These are phyloP conservation scores for Rhabdomys dilectus DNA, from an alignment of 2,113 vertebrate species.

Conservation along the genomic window DNA sequence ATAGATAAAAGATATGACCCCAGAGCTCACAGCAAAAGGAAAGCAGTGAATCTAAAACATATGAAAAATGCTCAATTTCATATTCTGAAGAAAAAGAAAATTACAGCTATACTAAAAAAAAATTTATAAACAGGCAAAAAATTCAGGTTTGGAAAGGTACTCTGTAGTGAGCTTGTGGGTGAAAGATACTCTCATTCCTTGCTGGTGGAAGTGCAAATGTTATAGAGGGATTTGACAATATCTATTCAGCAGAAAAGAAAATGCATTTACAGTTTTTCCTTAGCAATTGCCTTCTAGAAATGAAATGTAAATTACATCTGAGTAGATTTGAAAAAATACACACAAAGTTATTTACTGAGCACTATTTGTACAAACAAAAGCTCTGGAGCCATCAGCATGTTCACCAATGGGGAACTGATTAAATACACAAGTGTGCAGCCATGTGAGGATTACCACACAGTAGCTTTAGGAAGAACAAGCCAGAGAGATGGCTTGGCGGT, in stretches of 20 bases:
- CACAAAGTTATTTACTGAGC: conserved; percentile 10
- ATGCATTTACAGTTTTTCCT: conserved; percentile 18
- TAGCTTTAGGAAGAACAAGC: not conserved
- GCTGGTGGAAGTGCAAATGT: conserved; percentile 3
- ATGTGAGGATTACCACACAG: not conserved
- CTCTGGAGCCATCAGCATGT: not conserved
- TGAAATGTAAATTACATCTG: conserved; percentile 49
- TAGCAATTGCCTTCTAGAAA: conserved; percentile 55
- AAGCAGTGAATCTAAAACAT: conserved; percentile 52
- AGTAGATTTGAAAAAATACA: conserved; percentile 48
- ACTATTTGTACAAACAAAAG: conserved; percentile 51
- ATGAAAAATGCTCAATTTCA: conserved; percentile 44
- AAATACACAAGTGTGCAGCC: not conserved
- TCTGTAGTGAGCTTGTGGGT: not conserved
- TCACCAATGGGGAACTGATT: not conserved
- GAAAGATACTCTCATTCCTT: conserved; percentile 6
- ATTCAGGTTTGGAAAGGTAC: conserved; percentile 46
- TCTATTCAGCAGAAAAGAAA: conserved; percentile 42
- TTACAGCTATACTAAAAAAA: conserved; percentile 17
- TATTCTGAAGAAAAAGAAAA: conserved; percentile 37
- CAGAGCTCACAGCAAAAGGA: not conserved
- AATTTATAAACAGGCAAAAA: conserved; percentile 54
- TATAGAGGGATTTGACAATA: conserved; percentile 2
- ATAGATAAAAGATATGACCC: conserved; percentile 40
- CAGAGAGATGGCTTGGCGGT: no score